These are phyloP conservation scores for Epiblema foenella DNA, from an alignment of 2,888 invertebrate species.

Conservation along the genomic window DNA sequence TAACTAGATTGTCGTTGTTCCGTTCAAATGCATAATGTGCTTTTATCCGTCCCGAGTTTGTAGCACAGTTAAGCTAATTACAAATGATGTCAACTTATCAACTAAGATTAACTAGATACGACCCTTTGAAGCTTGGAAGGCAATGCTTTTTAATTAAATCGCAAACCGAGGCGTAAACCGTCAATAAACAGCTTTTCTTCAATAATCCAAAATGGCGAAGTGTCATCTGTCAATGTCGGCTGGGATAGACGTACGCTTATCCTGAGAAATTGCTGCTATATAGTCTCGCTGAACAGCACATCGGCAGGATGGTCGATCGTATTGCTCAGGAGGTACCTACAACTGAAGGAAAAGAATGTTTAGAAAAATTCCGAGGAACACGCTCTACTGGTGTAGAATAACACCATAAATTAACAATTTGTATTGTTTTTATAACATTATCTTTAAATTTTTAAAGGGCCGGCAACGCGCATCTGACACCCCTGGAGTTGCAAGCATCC, in stretches of 20 bases:
- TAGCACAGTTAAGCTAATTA: neutral
- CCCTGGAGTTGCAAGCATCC: too few species aligned
- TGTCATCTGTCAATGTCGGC: constrained; percentile 46
- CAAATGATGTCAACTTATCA: neutral
- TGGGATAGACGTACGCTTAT: constrained; percentile 45
- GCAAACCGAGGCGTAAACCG: constrained; percentile 6
- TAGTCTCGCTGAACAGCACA: constrained; percentile 38
- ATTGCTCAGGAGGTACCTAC: constrained; percentile 5
- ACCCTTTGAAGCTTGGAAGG: neutral
- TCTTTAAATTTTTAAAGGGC: too few species aligned
- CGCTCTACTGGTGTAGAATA: neutral
- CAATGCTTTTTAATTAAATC: constrained; percentile 21
- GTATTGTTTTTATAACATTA: too few species aligned
- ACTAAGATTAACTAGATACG: neutral
- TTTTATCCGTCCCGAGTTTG: too few species aligned
- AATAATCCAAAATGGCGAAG: constrained; percentile 39
- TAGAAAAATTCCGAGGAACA: neutral
- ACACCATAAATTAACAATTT: neutral
- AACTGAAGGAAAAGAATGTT: neutral
- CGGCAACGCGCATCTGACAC: too few species aligned
- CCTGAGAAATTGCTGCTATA: constrained; percentile 47
- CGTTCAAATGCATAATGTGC: neutral
- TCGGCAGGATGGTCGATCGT: constrained; percentile 27
- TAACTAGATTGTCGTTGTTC: neutral
- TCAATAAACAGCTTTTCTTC: constrained; percentile 43